These are phyloP conservation scores for Patella caerulea DNA, from an alignment of 2,888 invertebrate genomes.

Conservation along the genomic window DNA sequence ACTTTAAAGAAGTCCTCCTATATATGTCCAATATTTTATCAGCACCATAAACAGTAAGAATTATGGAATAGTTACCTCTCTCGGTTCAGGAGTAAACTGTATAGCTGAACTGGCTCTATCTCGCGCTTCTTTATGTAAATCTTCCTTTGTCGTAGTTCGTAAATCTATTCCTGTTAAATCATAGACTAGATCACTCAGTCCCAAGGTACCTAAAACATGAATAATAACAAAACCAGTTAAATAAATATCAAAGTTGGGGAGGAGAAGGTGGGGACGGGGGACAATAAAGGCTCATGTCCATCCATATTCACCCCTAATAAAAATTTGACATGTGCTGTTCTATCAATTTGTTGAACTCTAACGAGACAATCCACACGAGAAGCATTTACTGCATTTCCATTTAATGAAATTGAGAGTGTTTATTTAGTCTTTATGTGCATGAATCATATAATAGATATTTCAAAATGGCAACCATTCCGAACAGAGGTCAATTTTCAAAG, in stretches of 20 bases:
- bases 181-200: conserved; percentile 62
- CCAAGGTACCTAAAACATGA: conserved; percentile 57
- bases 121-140: conserved; percentile 59
- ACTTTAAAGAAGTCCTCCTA: no score
- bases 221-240: not conserved
- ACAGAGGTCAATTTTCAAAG: no score
- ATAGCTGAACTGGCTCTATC: conserved; percentile 61
- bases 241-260: no score
- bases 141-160: conserved; percentile 60
- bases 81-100: conserved; percentile 53
- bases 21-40: no score
- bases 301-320: not conserved
- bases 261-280: no score
- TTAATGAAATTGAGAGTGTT: no score
- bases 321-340: no score
- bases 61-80: conserved; percentile 37
- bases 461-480: not conserved
- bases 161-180: conserved; percentile 68
- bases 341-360: no score
- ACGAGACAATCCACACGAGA: no score
- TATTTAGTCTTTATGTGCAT: no score
- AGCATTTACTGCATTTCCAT: no score
- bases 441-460: not conserved
- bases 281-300: not conserved
- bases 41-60: no score